Percentiles rank a stretch among this genome's conserved stretches.
These are phyloP conservation scores for Sebastes flavidus DNA, from an alignment of 2,797 vertebrate genomes.

Conservation along the genomic window DNA sequence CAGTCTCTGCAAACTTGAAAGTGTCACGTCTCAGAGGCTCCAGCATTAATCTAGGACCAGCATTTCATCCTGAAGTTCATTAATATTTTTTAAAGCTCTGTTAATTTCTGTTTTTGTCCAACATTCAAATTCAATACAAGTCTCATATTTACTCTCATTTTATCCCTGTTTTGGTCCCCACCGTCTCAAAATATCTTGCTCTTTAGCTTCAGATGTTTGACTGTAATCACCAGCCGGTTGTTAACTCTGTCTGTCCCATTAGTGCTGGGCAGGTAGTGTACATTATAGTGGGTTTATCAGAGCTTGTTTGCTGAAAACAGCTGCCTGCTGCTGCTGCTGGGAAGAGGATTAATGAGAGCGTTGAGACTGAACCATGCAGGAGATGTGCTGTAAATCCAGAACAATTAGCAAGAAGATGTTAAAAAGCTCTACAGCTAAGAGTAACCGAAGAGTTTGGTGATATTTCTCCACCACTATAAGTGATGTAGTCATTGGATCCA, in stretches of 20 bases:
- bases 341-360: constrained; percentile 12
- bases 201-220: not conserved
- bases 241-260: not conserved
- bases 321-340: not conserved
- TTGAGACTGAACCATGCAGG: not conserved
- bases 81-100: not conserved
- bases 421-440: not conserved
- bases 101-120: not conserved
- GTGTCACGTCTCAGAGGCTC: not conserved
- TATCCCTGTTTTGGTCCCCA: not conserved
- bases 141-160: not conserved
- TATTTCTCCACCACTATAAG: not conserved
- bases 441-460: not conserved
- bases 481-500: not conserved
- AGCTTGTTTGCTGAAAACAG: not conserved
- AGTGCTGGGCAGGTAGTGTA: not conserved
- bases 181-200: not conserved
- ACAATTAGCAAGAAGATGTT: not conserved
- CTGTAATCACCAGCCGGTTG: not conserved
- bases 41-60: not conserved
- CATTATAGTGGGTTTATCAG: not conserved
- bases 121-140: not conserved
- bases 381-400: not conserved
- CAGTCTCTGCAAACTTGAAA: constrained; percentile 2
- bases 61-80: not conserved